Conservation (phyloP, 92 coral and sea anemone genomes). For the Anthopleura xanthogrammica region DNA sequence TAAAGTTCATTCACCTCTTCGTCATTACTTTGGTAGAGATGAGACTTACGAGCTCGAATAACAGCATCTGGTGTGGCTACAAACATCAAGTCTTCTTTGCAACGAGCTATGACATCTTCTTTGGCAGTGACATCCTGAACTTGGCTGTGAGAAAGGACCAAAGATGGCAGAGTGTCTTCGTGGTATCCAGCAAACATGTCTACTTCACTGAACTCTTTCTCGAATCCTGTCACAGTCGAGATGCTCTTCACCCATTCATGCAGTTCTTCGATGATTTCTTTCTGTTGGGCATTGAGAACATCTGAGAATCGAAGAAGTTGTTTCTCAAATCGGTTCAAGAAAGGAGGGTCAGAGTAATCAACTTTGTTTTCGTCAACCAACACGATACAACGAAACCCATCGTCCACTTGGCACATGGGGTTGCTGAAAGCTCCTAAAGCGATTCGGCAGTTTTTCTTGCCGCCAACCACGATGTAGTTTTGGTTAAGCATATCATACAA, state of each 20-base stretch:
- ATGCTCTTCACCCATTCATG: constrained; percentile 62
- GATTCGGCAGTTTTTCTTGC: constrained; percentile 91
- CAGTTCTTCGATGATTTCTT: constrained; percentile 53
- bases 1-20: constrained; percentile 55
- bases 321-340: constrained; percentile 95
- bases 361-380: constrained; percentile 85
- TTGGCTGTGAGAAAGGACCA: constrained; percentile 72
- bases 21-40: constrained; percentile 33
- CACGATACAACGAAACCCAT: constrained; percentile 94
- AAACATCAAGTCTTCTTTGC: constrained; percentile 83
- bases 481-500: constrained; percentile 98
- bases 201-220: constrained; percentile 60
- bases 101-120: constrained; percentile 55
- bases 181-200: constrained; percentile 93
- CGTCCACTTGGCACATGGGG: constrained; percentile 98
- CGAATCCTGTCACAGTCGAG: constrained; percentile 56
- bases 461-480: constrained; percentile 95
- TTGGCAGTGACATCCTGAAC: constrained; percentile 16
- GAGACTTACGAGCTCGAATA: constrained; percentile 62
- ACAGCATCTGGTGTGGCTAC: constrained; percentile 94
- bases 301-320: constrained; percentile 93
- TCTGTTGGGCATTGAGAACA: constrained; percentile 56
- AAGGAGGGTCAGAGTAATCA: constrained; percentile 92
- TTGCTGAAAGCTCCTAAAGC: constrained; percentile 97
- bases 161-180: constrained; percentile 86